A percentile compares a stretch with the other conserved stretches of the same genome.
Evolutionary conservation across 2,888 invertebrate genomes (phyloP).

Genomic region (Psylliodes chrysocephalus): DNA sequence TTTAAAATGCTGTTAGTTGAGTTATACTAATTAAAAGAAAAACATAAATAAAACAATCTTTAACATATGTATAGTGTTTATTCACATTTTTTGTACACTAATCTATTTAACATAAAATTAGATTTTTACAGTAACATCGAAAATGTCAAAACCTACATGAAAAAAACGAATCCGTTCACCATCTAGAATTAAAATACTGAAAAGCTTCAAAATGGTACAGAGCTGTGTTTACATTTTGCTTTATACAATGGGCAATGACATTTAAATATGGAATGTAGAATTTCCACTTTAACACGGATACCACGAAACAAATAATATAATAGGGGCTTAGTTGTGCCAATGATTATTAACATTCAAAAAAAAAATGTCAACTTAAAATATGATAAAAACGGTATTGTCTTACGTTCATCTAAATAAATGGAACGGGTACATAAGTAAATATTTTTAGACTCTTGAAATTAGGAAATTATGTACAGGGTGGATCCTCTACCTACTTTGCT

Average conservation of each 20-base stretch:
- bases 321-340: constrained; percentile 40
- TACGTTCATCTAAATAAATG: constrained; percentile 41
- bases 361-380: constrained; percentile 47
- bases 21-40: too few relatives aligned
- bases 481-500: background rate
- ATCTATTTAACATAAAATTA: constrained; percentile 49
- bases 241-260: constrained; percentile 54
- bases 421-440: constrained; percentile 33
- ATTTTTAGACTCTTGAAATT: constrained; percentile 33
- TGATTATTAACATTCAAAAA: constrained; percentile 37
- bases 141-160: constrained; percentile 48
- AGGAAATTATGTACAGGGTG: constrained; percentile 24
- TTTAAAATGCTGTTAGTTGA: too few relatives aligned
- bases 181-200: constrained; percentile 46
- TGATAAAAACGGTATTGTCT: constrained; percentile 48
- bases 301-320: constrained; percentile 33
- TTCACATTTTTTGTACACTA: constrained; percentile 53
- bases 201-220: constrained; percentile 49
- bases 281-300: constrained; percentile 46
- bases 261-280: constrained; percentile 53
- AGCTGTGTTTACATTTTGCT: constrained; percentile 53
- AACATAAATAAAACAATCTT: constrained; percentile 23
- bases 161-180: constrained; percentile 50
- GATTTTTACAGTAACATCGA: constrained; percentile 50
- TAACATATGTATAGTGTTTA: constrained; percentile 46